phyloP scores from a whole-genome alignment of 1,140 invertebrate genomes.

The Rhagoletis zephyria region DNA sequence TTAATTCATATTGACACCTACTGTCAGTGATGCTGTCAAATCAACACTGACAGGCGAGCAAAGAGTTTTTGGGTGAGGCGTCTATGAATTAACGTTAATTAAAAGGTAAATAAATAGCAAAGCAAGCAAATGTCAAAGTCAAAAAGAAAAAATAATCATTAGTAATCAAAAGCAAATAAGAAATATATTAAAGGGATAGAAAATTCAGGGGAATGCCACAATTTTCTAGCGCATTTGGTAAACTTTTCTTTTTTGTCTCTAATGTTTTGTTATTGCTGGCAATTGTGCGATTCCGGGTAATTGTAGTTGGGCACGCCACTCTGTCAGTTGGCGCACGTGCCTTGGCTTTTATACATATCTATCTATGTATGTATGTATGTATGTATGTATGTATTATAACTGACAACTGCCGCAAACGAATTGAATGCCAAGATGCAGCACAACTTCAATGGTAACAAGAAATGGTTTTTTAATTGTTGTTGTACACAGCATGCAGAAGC shows the following conservation, averaged over 20 bases:
- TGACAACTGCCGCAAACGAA: constrained; percentile 18
- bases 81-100: constrained; percentile 43
- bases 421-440: constrained; percentile 11
- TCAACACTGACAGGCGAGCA: constrained; percentile 21
- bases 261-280: background rate
- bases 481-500: constrained; percentile 2
- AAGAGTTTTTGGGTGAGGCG: background rate
- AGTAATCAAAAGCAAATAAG: background rate
- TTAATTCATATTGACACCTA: constrained; percentile 41
- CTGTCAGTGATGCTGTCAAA: constrained; percentile 44
- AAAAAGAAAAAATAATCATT: constrained; percentile 21
- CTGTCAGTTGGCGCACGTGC: background rate
- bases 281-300: background rate
- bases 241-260: too few relatives aligned
- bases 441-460: background rate
- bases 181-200: background rate
- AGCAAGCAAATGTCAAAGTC: background rate
- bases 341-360: background rate
- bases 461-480: background rate
- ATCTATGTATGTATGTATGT: background rate
- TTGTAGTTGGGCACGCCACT: constrained; percentile 1
- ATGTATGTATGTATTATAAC: too few relatives aligned
- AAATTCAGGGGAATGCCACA: background rate
- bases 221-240: background rate
- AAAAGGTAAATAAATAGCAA: constrained; percentile 46